Evolutionary conservation across 23 tunicate species (phyloP), one percentile per base, ranked within the genome.

Genomic region (Ascidia mentula): DNA sequence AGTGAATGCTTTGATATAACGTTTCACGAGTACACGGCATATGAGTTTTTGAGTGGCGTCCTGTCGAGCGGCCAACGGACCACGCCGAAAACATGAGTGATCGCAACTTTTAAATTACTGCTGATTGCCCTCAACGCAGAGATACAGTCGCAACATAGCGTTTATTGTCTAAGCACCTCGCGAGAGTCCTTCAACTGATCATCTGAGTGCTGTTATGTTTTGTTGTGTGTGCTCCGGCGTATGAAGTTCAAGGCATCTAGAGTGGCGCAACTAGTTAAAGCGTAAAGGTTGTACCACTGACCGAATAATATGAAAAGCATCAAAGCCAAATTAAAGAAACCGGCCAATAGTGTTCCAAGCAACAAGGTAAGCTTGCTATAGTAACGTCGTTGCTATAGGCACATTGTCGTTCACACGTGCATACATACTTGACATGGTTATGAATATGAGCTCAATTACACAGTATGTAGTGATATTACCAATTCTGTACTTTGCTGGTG

Each of bases 261-360:
- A 6, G 65, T 53, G 28, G 28, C 13, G 24, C 65, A 53, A 53
- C n/a, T n/a, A n/a, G 13, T 28, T 53, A 28, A 3, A 5, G 65
- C 24, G 65, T 12, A 42, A 9, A 42, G 15, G 53, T 42, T 9
- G 24, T 20, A 9, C 22, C 4, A 53, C 65, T 53, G 65, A 28
- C 22, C 65, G 7, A n/a, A n/a, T 70, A 65, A 69, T 31, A 89
- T 89, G 95, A 84, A 78, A 74, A 87, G 95, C 22, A 40, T 89
- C 35, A 89, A 84, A 36, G 84, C 87, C 40, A 83, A 84, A 39
- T 40, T 89, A 39, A 89, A 80, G 74, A 79, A 75, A 40, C 95
- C 95, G 37, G 45, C 83, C n/a, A 65, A 53, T 34, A 40, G 78
- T 75, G 42, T 65, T 73, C 38, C 75, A 46, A 38, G 76, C n/a